These are phyloP conservation scores for Pterobdella sp. DNA, from an alignment of 2,888 invertebrate genomes.

Conservation along the genomic window DNA sequence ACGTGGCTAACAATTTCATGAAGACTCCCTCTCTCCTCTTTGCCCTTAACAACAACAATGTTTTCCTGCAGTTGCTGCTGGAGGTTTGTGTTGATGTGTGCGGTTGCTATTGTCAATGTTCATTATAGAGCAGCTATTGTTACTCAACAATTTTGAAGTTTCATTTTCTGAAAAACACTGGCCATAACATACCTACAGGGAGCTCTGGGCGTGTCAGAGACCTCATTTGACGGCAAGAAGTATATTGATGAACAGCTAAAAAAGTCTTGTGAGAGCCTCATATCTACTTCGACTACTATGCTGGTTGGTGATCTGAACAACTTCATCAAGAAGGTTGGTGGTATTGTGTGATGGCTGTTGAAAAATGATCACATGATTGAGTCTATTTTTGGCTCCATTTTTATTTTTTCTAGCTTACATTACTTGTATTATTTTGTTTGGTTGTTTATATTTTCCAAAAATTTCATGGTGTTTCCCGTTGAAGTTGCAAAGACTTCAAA, in stretches of 20 bases:
- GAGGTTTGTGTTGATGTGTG: constrained; percentile 45
- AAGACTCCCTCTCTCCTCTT: constrained; percentile 75
- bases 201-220: constrained; percentile 84
- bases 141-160: neutral
- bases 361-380: too few species aligned
- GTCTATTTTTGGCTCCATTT: too few species aligned
- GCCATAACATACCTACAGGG: constrained; percentile 47
- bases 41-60: constrained; percentile 76
- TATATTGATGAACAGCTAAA: constrained; percentile 90
- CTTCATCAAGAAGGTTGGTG: constrained; percentile 66
- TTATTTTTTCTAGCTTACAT: too few species aligned
- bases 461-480: too few species aligned
- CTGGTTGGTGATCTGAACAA: constrained; percentile 67
- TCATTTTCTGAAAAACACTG: neutral
- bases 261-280: constrained; percentile 77
- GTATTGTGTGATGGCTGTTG: neutral
- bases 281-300: constrained; percentile 67
- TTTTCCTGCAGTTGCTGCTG: constrained; percentile 73
- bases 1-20: constrained; percentile 56
- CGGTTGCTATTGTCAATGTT: neutral
- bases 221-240: constrained; percentile 84
- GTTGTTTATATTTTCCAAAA: too few species aligned
- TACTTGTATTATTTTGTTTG: too few species aligned
- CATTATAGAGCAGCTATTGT: neutral
- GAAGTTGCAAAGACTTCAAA: too few species aligned